phyloP scores from a whole-genome alignment of 2,797 vertebrate genomes.

The Luscinia megarhynchos region DNA sequence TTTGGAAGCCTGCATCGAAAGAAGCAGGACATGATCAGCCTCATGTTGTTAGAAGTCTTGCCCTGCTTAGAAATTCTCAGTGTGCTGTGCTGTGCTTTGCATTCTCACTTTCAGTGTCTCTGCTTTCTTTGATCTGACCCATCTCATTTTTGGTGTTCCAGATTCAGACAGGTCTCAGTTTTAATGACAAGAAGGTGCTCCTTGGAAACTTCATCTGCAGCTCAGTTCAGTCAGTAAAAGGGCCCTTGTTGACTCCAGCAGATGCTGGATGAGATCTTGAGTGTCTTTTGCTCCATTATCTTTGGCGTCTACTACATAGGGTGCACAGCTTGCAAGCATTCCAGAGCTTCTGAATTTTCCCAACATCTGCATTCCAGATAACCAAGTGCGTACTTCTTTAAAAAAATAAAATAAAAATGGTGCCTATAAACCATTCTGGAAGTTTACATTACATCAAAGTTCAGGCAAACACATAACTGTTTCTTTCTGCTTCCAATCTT shows the following conservation, averaged over 20 bases:
- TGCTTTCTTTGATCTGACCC: neutral
- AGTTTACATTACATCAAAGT: conserved; percentile 58
- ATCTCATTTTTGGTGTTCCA: neutral
- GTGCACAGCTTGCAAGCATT: conserved; percentile 64
- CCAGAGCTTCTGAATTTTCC: conserved; percentile 68
- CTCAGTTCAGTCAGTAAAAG: neutral
- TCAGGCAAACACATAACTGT: conserved; percentile 21
- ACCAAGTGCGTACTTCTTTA: conserved; percentile 32
- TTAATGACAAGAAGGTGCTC: neutral
- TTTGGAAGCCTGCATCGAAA: neutral
- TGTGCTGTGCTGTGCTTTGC: neutral
- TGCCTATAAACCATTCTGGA: conserved; percentile 53
- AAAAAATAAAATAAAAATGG: neutral
- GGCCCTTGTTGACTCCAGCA: neutral
- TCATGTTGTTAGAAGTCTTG: neutral
- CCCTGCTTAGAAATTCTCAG: neutral
- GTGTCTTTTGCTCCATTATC: conserved; percentile 25
- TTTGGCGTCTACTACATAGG: conserved; percentile 57
- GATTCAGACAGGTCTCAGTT: neutral
- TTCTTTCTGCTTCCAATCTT: conserved; percentile 54
- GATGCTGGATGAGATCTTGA: conserved; percentile 9
- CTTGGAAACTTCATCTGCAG: neutral
- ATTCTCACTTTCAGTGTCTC: neutral
- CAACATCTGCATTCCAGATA: conserved; percentile 72
- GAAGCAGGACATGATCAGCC: neutral